These are phyloP conservation scores for Circaetus gallicus DNA, from an alignment of 2,113 vertebrate genomes.

Conservation along the genomic window DNA sequence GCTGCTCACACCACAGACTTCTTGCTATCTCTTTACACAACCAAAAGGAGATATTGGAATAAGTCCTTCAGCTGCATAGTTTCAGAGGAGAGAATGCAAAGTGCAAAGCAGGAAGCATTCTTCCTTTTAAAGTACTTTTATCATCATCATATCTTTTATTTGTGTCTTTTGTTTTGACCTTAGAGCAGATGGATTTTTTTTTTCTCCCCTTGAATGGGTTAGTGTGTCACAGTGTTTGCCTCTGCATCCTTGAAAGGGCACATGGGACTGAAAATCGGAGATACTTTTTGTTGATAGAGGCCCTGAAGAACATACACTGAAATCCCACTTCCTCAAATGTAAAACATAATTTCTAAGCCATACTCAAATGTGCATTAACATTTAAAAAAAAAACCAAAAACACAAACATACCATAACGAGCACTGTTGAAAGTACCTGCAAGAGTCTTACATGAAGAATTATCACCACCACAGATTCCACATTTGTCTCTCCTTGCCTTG, in stretches of 20 bases:
- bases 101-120: neutral
- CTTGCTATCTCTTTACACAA: neutral
- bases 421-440: conserved; percentile 89
- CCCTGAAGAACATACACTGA: neutral
- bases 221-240: neutral
- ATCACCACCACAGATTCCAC: conserved; percentile 94
- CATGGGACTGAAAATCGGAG: neutral
- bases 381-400: neutral
- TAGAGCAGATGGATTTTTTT: neutral
- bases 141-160: neutral
- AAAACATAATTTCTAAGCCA: neutral
- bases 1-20: neutral
- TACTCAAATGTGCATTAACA: neutral
- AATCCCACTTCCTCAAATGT: neutral
- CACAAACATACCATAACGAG: conserved; percentile 84
- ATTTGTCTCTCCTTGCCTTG: conserved; percentile 91
- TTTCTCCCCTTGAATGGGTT: neutral
- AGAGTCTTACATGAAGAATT: conserved; percentile 92
- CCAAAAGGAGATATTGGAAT: neutral
- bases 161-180: neutral
- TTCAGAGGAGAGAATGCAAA: neutral
- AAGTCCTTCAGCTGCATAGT: neutral
- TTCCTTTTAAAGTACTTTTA: neutral
- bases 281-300: neutral
- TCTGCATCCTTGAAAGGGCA: neutral